These are phyloP conservation scores for Sparidentex hasta DNA, from an alignment of 2,797 vertebrate genomes.

Conservation along the genomic window DNA sequence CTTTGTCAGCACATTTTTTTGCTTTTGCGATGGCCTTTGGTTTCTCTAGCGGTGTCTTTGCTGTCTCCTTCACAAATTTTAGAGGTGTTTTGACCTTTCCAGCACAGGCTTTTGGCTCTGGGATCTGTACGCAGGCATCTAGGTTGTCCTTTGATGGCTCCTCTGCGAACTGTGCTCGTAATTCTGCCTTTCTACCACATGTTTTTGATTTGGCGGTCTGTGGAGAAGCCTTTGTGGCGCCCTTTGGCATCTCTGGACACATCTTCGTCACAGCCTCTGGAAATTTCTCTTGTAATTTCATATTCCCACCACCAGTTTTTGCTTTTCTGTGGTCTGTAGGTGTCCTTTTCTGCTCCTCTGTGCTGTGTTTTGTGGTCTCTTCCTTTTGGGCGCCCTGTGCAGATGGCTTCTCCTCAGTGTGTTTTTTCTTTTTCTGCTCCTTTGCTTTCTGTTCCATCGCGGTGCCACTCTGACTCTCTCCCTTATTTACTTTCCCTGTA, in stretches of 20 bases:
- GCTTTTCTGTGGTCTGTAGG: not conserved
- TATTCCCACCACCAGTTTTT: not conserved
- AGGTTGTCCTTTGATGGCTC: not conserved
- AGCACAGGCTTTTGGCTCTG: not conserved
- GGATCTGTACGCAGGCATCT: not conserved
- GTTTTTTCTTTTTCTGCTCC: not conserved
- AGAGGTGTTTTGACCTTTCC: not conserved
- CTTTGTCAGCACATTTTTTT: too few species aligned
- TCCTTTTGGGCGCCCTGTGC: not conserved
- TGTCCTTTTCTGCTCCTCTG: not conserved
- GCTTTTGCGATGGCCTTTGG: not conserved
- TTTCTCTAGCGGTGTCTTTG: not conserved
- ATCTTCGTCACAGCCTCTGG: not conserved
- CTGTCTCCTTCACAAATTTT: not conserved
- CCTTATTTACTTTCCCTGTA: not conserved
- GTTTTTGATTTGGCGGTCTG: not conserved
- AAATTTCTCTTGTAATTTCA: not conserved
- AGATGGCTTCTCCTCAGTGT: not conserved
- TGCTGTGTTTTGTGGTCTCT: not conserved
- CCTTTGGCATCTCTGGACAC: not conserved
- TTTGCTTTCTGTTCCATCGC: conserved; percentile 30
- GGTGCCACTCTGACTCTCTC: not conserved
- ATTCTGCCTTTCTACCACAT: not conserved
- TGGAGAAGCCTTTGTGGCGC: not conserved
- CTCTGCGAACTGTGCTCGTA: not conserved